Conservation (phyloP, 1,140 invertebrate species). For the Brevipalpus yothersi region DNA sequence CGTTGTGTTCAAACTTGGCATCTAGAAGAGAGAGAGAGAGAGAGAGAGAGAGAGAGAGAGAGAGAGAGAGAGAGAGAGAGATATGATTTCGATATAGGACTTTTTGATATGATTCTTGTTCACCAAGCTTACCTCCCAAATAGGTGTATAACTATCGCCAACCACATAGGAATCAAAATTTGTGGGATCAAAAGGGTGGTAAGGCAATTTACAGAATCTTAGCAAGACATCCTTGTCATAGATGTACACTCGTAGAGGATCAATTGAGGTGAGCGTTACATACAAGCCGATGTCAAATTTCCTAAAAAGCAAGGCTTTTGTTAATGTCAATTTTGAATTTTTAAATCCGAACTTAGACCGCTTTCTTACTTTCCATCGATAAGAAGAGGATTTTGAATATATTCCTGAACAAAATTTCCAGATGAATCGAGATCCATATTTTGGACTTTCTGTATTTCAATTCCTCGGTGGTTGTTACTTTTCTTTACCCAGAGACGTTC, state of each 20-base stretch:
- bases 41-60: background rate
- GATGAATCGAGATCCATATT: slow-evolving; percentile 43
- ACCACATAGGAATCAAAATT: slow-evolving; percentile 75
- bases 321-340: background rate
- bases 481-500: slow-evolving; percentile 65
- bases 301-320: slow-evolving; percentile 24
- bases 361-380: slow-evolving; percentile 22
- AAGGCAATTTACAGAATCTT: slow-evolving; percentile 73
- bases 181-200: slow-evolving; percentile 63
- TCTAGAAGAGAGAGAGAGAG: slow-evolving; percentile 13
- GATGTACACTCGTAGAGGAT: slow-evolving; percentile 66
- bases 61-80: background rate
- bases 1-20: slow-evolving; percentile 50
- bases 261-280: slow-evolving; percentile 64
- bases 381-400: slow-evolving; percentile 40
- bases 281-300: slow-evolving; percentile 96
- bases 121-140: slow-evolving; percentile 43
- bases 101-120: background rate
- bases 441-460: slow-evolving; percentile 40
- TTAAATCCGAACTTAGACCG: slow-evolving; percentile 17
- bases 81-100: slow-evolving; percentile 1
- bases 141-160: slow-evolving; percentile 75
- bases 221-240: slow-evolving; percentile 70
- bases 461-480: slow-evolving; percentile 68
- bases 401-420: slow-evolving; percentile 74